Percentiles rank a stretch among this genome's conserved stretches.
Evolutionary conservation across 2,797 vertebrate species (phyloP).

Genomic region (Coregonus suidteri): DNA sequence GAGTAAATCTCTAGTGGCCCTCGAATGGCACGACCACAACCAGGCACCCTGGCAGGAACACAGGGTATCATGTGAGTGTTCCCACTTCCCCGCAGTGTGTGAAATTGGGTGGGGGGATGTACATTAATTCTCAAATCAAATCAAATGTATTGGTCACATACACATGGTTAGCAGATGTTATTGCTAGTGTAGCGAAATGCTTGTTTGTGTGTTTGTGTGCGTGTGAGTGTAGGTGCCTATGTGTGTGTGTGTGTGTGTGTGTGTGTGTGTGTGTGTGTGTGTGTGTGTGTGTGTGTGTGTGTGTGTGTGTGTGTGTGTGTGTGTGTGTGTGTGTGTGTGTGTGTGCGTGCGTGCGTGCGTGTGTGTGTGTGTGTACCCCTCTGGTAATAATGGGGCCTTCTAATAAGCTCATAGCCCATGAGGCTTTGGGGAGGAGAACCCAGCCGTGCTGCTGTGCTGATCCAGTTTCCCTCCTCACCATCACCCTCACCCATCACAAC

Average conservation of each 20-base stretch:
- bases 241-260: too few relatives aligned
- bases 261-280: too few relatives aligned
- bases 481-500: constrained; percentile 5
- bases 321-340: too few relatives aligned
- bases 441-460: not conserved
- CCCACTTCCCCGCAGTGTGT: too few relatives aligned
- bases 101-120: not conserved
- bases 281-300: too few relatives aligned
- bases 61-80: too few relatives aligned
- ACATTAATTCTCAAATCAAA: too few relatives aligned
- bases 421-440: not conserved
- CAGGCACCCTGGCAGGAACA: not conserved
- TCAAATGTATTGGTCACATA: too few relatives aligned
- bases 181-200: too few relatives aligned
- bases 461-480: not conserved
- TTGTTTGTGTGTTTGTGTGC: not conserved
- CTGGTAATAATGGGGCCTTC: not conserved
- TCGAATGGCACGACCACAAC: not conserved
- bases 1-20: not conserved
- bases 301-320: too few relatives aligned
- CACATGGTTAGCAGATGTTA: too few relatives aligned
- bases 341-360: not conserved
- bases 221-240: not conserved
- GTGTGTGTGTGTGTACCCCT: not conserved
- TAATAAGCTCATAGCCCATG: too few relatives aligned